Percentiles rank a stretch among this genome's conserved stretches.
Evolutionary conservation across 2,888 invertebrate species (phyloP).

Genomic region (Barypeithes pellucidus): DNA sequence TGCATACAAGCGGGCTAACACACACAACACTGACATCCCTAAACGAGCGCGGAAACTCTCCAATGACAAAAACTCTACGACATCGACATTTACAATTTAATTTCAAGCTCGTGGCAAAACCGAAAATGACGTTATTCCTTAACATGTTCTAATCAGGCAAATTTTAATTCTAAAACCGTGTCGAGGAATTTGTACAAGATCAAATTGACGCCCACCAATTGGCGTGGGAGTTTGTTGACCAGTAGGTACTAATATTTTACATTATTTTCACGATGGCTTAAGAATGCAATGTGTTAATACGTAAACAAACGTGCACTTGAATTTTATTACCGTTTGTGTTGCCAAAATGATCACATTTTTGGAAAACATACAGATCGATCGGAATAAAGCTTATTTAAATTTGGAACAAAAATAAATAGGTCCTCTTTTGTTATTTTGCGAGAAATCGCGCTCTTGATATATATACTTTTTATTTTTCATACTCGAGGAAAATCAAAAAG

Average conservation of each 20-base stretch:
- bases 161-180: slow-evolving; percentile 28
- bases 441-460: too few species aligned
- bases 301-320: slow-evolving; percentile 23
- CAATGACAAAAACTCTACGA: neutral
- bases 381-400: neutral
- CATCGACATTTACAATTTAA: neutral
- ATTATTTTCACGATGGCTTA: slow-evolving; percentile 33
- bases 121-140: slow-evolving; percentile 20
- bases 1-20: too few species aligned
- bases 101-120: neutral
- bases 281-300: slow-evolving; percentile 29
- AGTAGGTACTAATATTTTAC: slow-evolving; percentile 28
- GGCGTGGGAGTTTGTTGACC: slow-evolving; percentile 35
- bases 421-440: neutral
- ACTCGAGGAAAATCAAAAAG: too few species aligned
- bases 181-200: slow-evolving; percentile 36
- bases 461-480: too few species aligned
- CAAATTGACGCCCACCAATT: slow-evolving; percentile 33
- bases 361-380: slow-evolving; percentile 10
- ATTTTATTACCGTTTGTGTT: slow-evolving; percentile 26
- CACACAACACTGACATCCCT: neutral
- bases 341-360: slow-evolving; percentile 16
- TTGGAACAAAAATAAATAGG: slow-evolving; percentile 4
- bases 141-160: slow-evolving; percentile 27
- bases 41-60: neutral